Percentiles rank a stretch among this genome's conserved stretches.
Evolutionary conservation across 2,113 vertebrate genomes (phyloP).

Genomic region (Oplegnathus fasciatus): DNA sequence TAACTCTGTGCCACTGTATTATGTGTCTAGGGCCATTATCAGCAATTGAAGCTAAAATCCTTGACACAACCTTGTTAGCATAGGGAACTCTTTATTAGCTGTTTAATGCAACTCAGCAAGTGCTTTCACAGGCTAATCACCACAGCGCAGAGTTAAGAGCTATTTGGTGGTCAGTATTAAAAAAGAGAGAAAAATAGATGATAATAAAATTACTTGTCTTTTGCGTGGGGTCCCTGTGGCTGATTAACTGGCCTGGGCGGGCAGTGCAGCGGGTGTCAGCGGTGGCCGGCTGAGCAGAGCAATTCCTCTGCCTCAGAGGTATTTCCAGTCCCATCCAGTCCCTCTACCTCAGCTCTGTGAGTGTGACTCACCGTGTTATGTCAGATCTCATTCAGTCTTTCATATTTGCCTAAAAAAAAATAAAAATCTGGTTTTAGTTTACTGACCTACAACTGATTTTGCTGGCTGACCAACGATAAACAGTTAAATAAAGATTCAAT

Average conservation of each 20-base stretch:
- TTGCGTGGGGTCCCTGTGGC: background rate
- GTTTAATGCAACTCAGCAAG: constrained; percentile 59
- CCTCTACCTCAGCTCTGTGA: constrained; percentile 3
- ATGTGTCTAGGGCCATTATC: constrained; percentile 67
- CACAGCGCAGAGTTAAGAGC: background rate
- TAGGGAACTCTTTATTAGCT: constrained; percentile 58
- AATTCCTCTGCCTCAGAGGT: constrained; percentile 28
- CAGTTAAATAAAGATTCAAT: background rate
- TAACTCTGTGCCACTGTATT: constrained; percentile 54
- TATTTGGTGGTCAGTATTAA: constrained; percentile 24
- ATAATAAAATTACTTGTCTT: constrained; percentile 8
- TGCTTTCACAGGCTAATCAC: constrained; percentile 32
- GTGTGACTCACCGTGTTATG: constrained; percentile 26
- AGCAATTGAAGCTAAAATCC: constrained; percentile 51
- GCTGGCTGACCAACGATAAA: too few species aligned
- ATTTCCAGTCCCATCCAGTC: constrained; percentile 17
- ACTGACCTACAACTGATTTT: background rate
- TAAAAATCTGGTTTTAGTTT: background rate
- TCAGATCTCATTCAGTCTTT: constrained; percentile 17
- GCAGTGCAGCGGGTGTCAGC: constrained; percentile 13
- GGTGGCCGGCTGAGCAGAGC: constrained; percentile 26
- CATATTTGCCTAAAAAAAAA: background rate
- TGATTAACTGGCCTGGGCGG: constrained; percentile 11
- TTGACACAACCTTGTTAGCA: constrained; percentile 64
- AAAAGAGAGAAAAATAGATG: constrained; percentile 4